Percentiles rank a stretch among this genome's conserved stretches.
Conservation (phyloP, 2,113 vertebrate genomes). For the Gadus chalcogrammus region DNA sequence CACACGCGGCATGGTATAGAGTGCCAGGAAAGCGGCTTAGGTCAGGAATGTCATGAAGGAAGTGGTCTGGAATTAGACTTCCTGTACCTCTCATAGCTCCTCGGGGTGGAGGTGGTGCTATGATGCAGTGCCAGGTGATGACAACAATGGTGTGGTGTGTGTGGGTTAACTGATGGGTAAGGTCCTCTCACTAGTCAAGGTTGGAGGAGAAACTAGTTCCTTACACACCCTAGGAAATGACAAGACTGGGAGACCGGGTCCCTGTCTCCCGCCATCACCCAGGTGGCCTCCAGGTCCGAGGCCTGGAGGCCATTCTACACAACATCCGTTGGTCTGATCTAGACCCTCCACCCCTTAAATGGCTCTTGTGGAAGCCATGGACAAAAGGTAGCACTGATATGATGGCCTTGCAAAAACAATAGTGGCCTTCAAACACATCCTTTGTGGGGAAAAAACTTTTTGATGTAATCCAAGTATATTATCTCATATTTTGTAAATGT, state of each 20-base stretch:
- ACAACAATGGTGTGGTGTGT: slow-evolving; percentile 23
- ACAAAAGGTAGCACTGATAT: not conserved
- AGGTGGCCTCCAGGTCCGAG: slow-evolving; percentile 14
- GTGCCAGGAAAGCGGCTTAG: slow-evolving; percentile 65
- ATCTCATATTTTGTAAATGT: too few species aligned
- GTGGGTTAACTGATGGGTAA: not conserved
- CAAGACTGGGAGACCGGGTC: too few species aligned
- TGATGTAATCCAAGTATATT: too few species aligned
- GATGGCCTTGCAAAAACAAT: not conserved
- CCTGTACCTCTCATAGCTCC: slow-evolving; percentile 58
- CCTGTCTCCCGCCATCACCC: too few species aligned
- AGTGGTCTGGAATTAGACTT: slow-evolving; percentile 78
- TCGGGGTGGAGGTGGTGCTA: slow-evolving; percentile 44
- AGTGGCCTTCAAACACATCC: too few species aligned
- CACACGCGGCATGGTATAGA: slow-evolving; percentile 23
- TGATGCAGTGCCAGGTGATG: slow-evolving; percentile 46
- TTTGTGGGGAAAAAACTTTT: too few species aligned
- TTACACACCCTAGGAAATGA: too few species aligned
- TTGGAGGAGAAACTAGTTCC: not conserved
- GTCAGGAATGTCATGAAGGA: slow-evolving; percentile 80
- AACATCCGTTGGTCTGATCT: slow-evolving; percentile 43
- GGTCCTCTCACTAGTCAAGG: not conserved
- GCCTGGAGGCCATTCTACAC: slow-evolving; percentile 31
- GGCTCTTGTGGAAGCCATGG: slow-evolving; percentile 24
- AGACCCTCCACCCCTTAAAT: not conserved